Conservation (phyloP, 2,888 invertebrate species). For the Malacosoma neustria region DNA sequence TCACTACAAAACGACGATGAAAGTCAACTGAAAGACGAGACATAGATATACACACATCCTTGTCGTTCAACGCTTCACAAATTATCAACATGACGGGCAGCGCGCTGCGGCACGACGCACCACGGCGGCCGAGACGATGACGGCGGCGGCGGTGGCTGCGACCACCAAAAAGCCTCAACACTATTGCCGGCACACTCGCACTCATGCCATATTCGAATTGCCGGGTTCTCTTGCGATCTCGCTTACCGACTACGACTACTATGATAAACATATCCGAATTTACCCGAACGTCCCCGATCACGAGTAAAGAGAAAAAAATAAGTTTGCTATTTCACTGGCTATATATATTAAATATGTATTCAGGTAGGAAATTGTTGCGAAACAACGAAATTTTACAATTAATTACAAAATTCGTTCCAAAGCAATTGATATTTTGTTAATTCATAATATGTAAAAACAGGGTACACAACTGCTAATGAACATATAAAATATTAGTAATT, state of each 20-base stretch:
- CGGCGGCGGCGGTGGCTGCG: slow-evolving; percentile 25
- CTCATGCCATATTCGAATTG: slow-evolving; percentile 41
- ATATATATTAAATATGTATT: slow-evolving; percentile 15
- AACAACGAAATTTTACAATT: slow-evolving; percentile 23
- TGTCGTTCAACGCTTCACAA: slow-evolving; percentile 65
- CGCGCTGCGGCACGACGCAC: slow-evolving; percentile 27
- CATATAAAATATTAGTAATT: too few relatives aligned
- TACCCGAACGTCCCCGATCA: slow-evolving; percentile 45
- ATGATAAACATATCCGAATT: slow-evolving; percentile 42
- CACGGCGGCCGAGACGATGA: slow-evolving; percentile 21
- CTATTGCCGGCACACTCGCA: slow-evolving; percentile 57
- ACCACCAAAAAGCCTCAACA: slow-evolving; percentile 34
- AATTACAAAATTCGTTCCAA: slow-evolving; percentile 11
- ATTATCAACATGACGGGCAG: slow-evolving; percentile 49
- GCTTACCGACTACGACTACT: slow-evolving; percentile 44
- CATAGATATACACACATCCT: slow-evolving; percentile 72
- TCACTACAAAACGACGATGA: slow-evolving; percentile 72
- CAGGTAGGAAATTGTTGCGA: slow-evolving; percentile 22
- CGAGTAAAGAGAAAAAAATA: slow-evolving; percentile 36
- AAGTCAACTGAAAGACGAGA: slow-evolving; percentile 75
- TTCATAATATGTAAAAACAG: not conserved
- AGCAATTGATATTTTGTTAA: not conserved
- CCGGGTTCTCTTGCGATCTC: slow-evolving; percentile 48
- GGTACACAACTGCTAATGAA: too few relatives aligned
- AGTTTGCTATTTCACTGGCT: slow-evolving; percentile 40